These are phyloP conservation scores for Pycnomerus fuliginosus DNA, from an alignment of 2,888 invertebrate species.

Conservation along the genomic window DNA sequence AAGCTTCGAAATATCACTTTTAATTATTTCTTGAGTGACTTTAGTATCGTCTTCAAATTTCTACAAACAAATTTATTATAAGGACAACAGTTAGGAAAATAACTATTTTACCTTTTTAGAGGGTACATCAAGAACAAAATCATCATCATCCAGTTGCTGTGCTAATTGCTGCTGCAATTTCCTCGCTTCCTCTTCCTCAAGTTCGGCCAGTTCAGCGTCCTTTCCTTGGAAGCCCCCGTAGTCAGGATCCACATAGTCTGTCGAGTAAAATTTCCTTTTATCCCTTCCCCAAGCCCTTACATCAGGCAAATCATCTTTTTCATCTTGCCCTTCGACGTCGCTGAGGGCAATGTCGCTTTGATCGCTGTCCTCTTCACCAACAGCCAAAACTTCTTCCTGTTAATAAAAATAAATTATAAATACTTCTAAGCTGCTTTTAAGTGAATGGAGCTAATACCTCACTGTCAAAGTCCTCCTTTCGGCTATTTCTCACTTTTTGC, in stretches of 20 bases:
- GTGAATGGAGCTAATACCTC: conserved; percentile 33
- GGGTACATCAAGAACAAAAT: conserved; percentile 55
- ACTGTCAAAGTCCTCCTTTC: conserved; percentile 56
- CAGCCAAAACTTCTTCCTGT: conserved; percentile 64
- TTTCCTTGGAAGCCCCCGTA: conserved; percentile 67
- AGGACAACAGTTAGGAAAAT: background rate
- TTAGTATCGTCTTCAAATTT: conserved; percentile 40
- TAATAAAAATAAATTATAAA: conserved; percentile 2
- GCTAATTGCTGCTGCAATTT: conserved; percentile 75
- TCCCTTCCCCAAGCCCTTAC: conserved; percentile 87
- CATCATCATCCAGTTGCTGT: conserved; percentile 76
- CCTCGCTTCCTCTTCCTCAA: conserved; percentile 82
- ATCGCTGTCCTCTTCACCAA: conserved; percentile 47
- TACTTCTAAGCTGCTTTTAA: background rate
- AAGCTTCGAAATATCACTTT: conserved; percentile 74
- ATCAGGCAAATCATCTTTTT: conserved; percentile 72
- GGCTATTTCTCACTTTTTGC: conserved; percentile 60
- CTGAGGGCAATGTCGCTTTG: conserved; percentile 61
- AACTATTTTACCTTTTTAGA: conserved; percentile 6
- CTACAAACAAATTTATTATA: conserved; percentile 30
- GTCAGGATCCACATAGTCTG: conserved; percentile 88
- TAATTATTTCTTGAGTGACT: conserved; percentile 61
- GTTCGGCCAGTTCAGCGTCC: conserved; percentile 71
- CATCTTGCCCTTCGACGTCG: conserved; percentile 75
- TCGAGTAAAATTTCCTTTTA: conserved; percentile 76